Base-by-base conservation (phyloP, 2,797 vertebrate species). In the Adelosebastes latens region DNA sequence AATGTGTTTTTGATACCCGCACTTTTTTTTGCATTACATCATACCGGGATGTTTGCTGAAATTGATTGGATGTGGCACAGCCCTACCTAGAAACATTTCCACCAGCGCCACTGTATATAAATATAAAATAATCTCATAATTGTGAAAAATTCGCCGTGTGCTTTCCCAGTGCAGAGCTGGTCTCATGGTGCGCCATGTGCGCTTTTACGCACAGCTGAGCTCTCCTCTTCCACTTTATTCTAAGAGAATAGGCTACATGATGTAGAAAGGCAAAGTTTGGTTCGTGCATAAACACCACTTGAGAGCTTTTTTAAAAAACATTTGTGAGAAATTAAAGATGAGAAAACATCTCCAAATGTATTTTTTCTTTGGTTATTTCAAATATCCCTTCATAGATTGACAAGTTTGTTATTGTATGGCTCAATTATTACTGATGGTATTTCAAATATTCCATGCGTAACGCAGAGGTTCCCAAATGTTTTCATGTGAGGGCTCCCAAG, bases 151-250 rank as follows among this genome's bases (percentile, higher is more conserved):
- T 75, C 13, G 18, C 60, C 4, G 24, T 12, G 61, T 36, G 13
- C 46, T 76, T 11, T 24, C 8, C 53, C 8, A 42, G 22, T 16
- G 71, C 39, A 25, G 6, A 67, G 22, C 6, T 27, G 55, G 20
- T 46, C 16, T 29, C 20, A 60, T 4, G 11, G 46, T 76, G 79
- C 60, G 59, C 78, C 42, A 67, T 4, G 58, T 10, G 71, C 52
- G 24, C 29, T 80, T 56, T 76, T 64, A 71, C 77, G 74, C 82
- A 81, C n/a, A 32, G 34, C 32, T 74, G 46, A 46, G 10, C 25
- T 72, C 25, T 27, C 42, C 31, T 36, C 18, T 32, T 10, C 42
- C 32, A 13, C 34, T 62, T 55, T 68, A 62, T 25, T 5, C 14
- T 52, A 46, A 49, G 2, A 46, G 2, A 49, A 32, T 4, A 31